Conservation (phyloP, 2,888 invertebrate genomes). For the Ephialtes manifestator region DNA sequence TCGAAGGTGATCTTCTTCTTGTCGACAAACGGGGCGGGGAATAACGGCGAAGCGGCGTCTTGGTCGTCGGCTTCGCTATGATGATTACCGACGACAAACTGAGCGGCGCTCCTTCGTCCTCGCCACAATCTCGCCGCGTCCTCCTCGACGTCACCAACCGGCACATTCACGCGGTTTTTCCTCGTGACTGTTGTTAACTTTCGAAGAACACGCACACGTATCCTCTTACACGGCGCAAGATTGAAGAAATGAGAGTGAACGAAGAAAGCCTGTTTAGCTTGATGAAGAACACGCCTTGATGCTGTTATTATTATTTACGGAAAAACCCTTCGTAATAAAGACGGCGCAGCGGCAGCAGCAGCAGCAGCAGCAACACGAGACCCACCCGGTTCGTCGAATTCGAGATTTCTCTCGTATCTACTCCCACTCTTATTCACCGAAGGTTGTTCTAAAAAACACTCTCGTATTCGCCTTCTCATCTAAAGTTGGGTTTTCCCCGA, state of each 20-base stretch:
- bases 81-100: constrained; percentile 5
- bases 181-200: not conserved
- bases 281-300: not conserved
- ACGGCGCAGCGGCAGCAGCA: constrained; percentile 5
- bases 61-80: constrained; percentile 14
- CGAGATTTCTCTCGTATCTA: constrained; percentile 13
- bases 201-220: not conserved
- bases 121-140: constrained; percentile 59
- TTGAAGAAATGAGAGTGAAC: not conserved
- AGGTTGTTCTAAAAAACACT: too few relatives aligned
- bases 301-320: constrained; percentile 1
- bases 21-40: constrained; percentile 14
- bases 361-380: not conserved
- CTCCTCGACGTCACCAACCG: constrained; percentile 65
- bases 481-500: not conserved
- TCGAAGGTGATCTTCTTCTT: constrained; percentile 26
- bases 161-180: constrained; percentile 68
- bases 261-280: not conserved
- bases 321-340: not conserved
- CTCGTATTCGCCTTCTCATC: too few relatives aligned
- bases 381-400: constrained; percentile 31
- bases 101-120: constrained; percentile 32
- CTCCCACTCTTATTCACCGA: not conserved
- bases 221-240: not conserved
- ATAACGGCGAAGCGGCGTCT: constrained; percentile 9